phyloP scores from a whole-genome alignment of 2,113 vertebrate genomes.

The Megatriorchis doriae region DNA sequence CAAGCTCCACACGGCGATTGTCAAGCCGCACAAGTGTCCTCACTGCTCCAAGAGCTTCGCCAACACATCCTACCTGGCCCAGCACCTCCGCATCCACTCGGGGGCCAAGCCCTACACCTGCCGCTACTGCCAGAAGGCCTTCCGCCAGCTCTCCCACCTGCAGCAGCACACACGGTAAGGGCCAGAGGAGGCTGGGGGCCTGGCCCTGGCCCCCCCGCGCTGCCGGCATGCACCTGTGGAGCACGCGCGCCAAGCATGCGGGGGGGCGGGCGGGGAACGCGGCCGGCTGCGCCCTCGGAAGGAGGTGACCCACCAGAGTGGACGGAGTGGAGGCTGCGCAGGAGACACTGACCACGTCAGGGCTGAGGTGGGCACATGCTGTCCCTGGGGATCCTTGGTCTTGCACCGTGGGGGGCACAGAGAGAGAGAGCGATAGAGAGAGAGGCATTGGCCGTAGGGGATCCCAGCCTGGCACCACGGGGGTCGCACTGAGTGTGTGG shows the following conservation, averaged over 20 bases:
- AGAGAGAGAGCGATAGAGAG: constrained; percentile 63
- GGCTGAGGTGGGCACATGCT: constrained; percentile 56
- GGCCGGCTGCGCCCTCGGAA: constrained; percentile 62
- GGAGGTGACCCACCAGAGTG: constrained; percentile 61
- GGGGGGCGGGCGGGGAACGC: constrained; percentile 72
- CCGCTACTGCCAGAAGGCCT: constrained; percentile 92
- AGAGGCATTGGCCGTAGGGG: constrained; percentile 48
- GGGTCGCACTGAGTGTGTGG: constrained; percentile 51
- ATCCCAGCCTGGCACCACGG: constrained; percentile 8
- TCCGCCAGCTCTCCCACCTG: constrained; percentile 96
- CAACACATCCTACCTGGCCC: no score
- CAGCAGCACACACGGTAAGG: constrained; percentile 99
- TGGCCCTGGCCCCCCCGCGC: constrained; percentile 71
- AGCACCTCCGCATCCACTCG: constrained; percentile 73
- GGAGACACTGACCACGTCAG: constrained; percentile 59
- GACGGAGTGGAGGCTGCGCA: constrained; percentile 63
- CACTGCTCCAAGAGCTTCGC: constrained; percentile 80
- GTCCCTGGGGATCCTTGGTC: constrained; percentile 54
- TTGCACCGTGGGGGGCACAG: constrained; percentile 46
- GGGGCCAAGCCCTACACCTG: constrained; percentile 97
- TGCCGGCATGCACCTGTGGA: constrained; percentile 77
- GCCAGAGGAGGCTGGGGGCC: constrained; percentile 75
- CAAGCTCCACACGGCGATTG: constrained; percentile 92
- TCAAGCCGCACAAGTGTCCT: constrained; percentile 94
- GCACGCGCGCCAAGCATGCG: constrained; percentile 78